These are phyloP conservation scores for Brachymystax lenok DNA, from an alignment of 2,797 vertebrate species.

Conservation along the genomic window DNA sequence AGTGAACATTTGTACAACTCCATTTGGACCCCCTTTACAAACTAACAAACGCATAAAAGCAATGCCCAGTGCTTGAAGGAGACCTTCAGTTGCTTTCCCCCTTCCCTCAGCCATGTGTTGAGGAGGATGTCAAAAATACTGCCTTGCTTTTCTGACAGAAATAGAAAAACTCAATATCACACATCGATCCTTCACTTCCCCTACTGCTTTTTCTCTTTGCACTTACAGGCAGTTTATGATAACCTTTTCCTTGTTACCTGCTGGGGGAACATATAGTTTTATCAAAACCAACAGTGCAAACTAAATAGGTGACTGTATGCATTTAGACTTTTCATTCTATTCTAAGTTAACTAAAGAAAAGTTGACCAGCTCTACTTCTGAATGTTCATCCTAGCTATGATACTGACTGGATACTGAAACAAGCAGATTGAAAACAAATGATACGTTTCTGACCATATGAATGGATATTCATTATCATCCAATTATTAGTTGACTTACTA, in stretches of 20 bases:
- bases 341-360: neutral
- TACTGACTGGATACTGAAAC: neutral
- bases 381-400: neutral
- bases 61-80: neutral
- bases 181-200: conserved; percentile 6
- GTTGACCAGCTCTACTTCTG: neutral
- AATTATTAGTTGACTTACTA: neutral
- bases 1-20: neutral
- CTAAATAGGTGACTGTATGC: neutral
- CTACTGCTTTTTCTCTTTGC: neutral
- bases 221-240: conserved; percentile 2
- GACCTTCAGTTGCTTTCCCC: neutral
- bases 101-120: neutral
- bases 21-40: neutral
- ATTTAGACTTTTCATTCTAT: neutral
- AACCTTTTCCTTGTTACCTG: neutral
- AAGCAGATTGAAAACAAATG: neutral
- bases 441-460: neutral
- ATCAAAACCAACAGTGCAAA: neutral
- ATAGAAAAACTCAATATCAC: conserved; percentile 13
- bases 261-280: neutral
- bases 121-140: conserved; percentile 8
- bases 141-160: conserved; percentile 3
- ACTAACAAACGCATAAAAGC: neutral
- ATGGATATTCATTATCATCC: neutral